Base-by-base conservation (phyloP, 2,113 vertebrate species). In the Apodemus speciosus region DNA sequence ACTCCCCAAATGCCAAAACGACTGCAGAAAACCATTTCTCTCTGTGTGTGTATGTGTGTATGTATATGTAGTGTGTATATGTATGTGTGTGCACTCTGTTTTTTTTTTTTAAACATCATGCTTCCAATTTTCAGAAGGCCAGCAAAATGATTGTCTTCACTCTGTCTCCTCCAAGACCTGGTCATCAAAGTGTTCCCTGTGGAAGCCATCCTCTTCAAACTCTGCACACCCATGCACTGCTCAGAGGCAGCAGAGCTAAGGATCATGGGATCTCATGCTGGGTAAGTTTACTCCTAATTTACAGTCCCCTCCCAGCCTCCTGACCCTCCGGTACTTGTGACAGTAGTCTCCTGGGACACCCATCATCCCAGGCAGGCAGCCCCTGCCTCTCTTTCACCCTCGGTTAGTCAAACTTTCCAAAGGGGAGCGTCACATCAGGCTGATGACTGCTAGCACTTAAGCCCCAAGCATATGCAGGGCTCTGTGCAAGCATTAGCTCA, bases 1-100 rank as follows among this genome's bases (percentile, higher is more conserved):
- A 94, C 77, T 96, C 97, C 94, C 92, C 91, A 92, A 96, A 92
- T 95, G 87, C 94, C 94, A 88, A 96, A 96, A 92, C 75, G 87
- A 93, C 95, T 94, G 84, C 93, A 96, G 94, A 96, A 93, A 87
- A 21, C 18, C 20, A 91, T 92, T 91, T 95, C 56, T 89, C 32
- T 10, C 3, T 93, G 32, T 94, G 66, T 92, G 51, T 80, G 75
- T 84, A 40, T 35, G 7, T 94, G 21, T 60, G 8, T 94, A 40
- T 92, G 64, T 80, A 43, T 84, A 9, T 46, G 15, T 60, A 7
- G 38, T 95, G 64, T 96, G 73, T 76, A 76, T 66, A 30, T 64
- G 80, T 64, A 40, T 79, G 10, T 58, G 4, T 38, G 9, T 58
- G 23, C 46, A 88, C 72, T 13, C 68, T 80, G 18, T 18, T 14